Conservation (phyloP, 92 coral and sea anemone species). For the Siderastrea siderea region DNA sequence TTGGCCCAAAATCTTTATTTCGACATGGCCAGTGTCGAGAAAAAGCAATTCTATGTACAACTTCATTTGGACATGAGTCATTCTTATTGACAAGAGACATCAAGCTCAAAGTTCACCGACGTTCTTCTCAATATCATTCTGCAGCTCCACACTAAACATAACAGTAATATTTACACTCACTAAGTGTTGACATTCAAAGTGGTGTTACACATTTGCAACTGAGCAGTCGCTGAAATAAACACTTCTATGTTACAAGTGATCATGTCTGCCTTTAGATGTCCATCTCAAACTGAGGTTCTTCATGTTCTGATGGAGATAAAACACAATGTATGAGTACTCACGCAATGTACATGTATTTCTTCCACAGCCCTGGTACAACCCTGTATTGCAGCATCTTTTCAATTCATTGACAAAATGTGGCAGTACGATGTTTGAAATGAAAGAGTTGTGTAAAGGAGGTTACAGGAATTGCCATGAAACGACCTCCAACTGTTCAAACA, state of each 20-base stretch:
- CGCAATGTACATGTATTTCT: neutral
- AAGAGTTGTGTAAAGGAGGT: no score
- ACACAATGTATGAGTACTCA: neutral
- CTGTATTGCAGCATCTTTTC: neutral
- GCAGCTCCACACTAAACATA: constrained; percentile 24
- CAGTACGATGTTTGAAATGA: no score
- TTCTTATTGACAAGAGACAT: constrained; percentile 26
- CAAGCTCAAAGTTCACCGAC: constrained; percentile 3
- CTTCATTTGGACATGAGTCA: constrained; percentile 13
- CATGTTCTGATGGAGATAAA: constrained; percentile 67
- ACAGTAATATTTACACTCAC: constrained; percentile 44
- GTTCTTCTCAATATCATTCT: constrained; percentile 22
- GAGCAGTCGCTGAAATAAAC: constrained; percentile 1
- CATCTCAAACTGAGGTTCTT: constrained; percentile 97
- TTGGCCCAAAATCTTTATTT: constrained; percentile 38
- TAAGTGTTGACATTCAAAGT: constrained; percentile 17
- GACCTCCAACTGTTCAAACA: no score
- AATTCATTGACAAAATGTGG: no score
- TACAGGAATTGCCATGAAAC: no score
- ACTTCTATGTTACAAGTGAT: neutral
- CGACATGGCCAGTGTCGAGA: constrained; percentile 43
- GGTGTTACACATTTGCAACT: constrained; percentile 12
- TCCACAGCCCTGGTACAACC: neutral
- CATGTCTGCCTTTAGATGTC: constrained; percentile 76
- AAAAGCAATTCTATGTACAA: constrained; percentile 53